Evolutionary conservation across 2,797 vertebrate genomes (phyloP), one percentile per base, ranked within the genome.

Genomic region (Enteromius afrohamiltoni): DNA sequence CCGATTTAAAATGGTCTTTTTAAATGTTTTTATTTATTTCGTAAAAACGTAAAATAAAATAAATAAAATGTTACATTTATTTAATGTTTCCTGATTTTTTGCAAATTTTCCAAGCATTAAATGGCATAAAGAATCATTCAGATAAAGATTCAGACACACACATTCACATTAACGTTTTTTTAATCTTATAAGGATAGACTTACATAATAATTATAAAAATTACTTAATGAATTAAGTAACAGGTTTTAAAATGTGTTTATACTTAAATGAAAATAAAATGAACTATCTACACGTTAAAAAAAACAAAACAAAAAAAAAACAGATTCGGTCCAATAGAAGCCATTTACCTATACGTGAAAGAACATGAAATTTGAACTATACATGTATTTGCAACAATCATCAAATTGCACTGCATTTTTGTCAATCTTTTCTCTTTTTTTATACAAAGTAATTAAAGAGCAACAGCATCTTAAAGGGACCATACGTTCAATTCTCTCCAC

Each of bases 141-240:
- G 6, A 70, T 37, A 68, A 73, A 84, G 23, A 82, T 21, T 21
- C 23, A 82, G 68, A 68, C n/a, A 62, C 83, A 68, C 29, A 82
- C 82, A 92, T 96, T 93, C 95, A 96, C 95, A 96, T 96, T 95
- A 96, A 94, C 95, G 95, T 90, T 90, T 55, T 89, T 89, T 96
- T 95, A 94, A 95, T 95, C 95, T 95, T 95, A 95, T 96, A 94
- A 95, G 94, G 94, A 95, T 96, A 95, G 93, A 96, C 93, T 95
- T 96, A 96, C 95, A 96, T 95, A 93, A 95, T 95, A 95, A 95
- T 96, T 96, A 96, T 96, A 96, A 96, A 96, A 96, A 96, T 94
- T 96, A 96, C 95, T 95, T 96, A 96, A 95, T 96, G 93, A 95
- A 95, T 95, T 96, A 95, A 90, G 90, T 91, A 91, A 96, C 95